These are phyloP conservation scores for Clupea harengus DNA, from an alignment of 2,113 vertebrate species.

Conservation along the genomic window DNA sequence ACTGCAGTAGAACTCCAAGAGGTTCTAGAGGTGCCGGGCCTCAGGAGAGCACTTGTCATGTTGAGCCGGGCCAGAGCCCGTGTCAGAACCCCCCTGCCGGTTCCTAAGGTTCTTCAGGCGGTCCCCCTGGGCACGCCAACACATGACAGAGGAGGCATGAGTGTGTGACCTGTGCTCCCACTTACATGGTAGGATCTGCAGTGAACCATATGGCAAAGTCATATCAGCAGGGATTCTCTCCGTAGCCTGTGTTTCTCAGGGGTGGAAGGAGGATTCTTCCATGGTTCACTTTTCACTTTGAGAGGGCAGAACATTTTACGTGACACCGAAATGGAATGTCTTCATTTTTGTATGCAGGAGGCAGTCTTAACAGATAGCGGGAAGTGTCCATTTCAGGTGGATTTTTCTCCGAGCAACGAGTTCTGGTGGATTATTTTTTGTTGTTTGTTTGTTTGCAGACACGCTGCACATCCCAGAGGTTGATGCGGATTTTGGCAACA, in stretches of 20 bases:
- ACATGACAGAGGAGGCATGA: background rate
- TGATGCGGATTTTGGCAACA: conserved; percentile 1
- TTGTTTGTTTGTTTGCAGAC: background rate
- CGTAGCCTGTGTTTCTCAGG: background rate
- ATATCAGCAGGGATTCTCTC: background rate
- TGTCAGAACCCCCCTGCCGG: background rate
- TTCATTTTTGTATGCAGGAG: background rate
- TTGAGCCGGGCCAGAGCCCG: background rate
- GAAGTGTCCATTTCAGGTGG: background rate
- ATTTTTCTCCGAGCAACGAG: background rate
- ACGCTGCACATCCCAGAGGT: background rate
- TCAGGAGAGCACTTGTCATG: conserved; percentile 1
- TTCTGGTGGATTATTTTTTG: background rate
- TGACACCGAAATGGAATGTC: background rate
- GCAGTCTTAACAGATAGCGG: background rate
- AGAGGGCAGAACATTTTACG: background rate
- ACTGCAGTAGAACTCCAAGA: background rate
- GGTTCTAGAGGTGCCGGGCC: background rate
- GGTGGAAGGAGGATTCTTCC: background rate
- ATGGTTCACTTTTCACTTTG: background rate
- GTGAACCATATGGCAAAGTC: background rate
- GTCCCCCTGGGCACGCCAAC: background rate
- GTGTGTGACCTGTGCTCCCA: background rate
- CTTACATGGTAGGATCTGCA: background rate
- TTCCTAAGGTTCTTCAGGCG: background rate